Evolutionary conservation across 2,113 vertebrate species (phyloP).

Genomic region (Catharus bicknelli): DNA sequence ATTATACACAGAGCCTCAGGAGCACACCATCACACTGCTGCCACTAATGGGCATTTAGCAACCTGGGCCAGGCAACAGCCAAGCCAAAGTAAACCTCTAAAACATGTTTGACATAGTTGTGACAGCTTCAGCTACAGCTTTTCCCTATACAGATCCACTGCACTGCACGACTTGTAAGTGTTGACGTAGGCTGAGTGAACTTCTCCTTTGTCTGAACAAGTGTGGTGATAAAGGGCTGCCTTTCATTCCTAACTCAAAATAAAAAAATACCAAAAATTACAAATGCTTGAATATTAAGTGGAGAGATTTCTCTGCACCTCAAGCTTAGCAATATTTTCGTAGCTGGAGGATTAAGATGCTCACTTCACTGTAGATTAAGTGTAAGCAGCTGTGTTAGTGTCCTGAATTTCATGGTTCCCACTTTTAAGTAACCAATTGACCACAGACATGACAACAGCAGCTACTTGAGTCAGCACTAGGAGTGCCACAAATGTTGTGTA

Average conservation of each 20-base stretch:
- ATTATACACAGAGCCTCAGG: neutral
- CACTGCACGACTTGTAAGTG: neutral
- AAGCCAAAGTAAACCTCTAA: neutral
- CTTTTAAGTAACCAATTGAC: neutral
- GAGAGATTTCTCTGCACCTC: neutral
- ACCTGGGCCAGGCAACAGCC: neutral
- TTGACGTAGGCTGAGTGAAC: neutral
- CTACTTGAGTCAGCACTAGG: neutral
- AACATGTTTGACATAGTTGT: neutral
- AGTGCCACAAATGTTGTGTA: neutral
- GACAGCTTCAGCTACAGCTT: neutral
- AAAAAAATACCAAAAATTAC: neutral
- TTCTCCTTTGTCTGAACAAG: neutral
- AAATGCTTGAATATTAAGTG: neutral
- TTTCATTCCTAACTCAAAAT: neutral
- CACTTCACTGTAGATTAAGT: fast-evolving
- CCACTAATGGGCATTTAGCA: neutral
- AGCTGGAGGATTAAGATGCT: neutral
- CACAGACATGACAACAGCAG: neutral
- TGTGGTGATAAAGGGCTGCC: neutral
- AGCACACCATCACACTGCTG: neutral
- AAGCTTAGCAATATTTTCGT: neutral
- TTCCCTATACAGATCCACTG: neutral
- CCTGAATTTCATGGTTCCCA: neutral
- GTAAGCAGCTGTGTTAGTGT: neutral